A percentile compares a stretch with the other conserved stretches of the same genome.
Conservation (phyloP, 2,888 invertebrate genomes). For the Pollenia griseotomentosa region DNA sequence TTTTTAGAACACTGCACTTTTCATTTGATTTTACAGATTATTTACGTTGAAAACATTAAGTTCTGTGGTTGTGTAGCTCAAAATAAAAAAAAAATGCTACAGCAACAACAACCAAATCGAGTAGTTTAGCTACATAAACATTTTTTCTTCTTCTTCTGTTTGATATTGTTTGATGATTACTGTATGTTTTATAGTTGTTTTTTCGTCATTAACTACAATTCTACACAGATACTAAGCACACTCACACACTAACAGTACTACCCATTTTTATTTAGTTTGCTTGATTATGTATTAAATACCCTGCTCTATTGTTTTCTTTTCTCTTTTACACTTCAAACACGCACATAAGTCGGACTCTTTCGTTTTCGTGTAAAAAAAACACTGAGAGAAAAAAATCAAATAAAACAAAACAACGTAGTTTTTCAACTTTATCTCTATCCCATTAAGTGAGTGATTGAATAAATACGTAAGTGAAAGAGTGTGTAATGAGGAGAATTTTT, state of each 20-base stretch:
- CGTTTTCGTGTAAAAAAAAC: conserved; percentile 67
- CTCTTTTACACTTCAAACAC: conserved; percentile 37
- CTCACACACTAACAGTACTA: not conserved
- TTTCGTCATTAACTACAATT: conserved; percentile 49
- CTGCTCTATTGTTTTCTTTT: conserved; percentile 37
- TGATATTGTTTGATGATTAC: conserved; percentile 47
- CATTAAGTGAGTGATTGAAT: conserved; percentile 9
- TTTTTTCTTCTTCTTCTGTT: conserved; percentile 19
- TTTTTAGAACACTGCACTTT: conserved; percentile 18
- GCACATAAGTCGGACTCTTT: conserved; percentile 59
- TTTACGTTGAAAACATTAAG: conserved; percentile 50
- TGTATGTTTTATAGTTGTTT: conserved; percentile 36
- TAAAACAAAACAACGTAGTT: conserved; percentile 52
- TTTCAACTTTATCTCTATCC: conserved; percentile 42
- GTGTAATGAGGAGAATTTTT: not conserved
- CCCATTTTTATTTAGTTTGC: conserved; percentile 30
- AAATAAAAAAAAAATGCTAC: conserved; percentile 30
- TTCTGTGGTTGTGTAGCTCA: conserved; percentile 49
- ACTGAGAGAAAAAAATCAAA: conserved; percentile 12
- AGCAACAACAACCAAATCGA: conserved; percentile 44
- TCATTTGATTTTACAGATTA: conserved; percentile 1
- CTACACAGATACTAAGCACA: conserved; percentile 49
- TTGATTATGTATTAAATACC: conserved; percentile 43
- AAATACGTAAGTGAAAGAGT: conserved; percentile 5
- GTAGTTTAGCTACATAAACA: conserved; percentile 45